phyloP scores from a whole-genome alignment of 2,888 invertebrate species.

The Imbricaverruca yamaguchii region DNA sequence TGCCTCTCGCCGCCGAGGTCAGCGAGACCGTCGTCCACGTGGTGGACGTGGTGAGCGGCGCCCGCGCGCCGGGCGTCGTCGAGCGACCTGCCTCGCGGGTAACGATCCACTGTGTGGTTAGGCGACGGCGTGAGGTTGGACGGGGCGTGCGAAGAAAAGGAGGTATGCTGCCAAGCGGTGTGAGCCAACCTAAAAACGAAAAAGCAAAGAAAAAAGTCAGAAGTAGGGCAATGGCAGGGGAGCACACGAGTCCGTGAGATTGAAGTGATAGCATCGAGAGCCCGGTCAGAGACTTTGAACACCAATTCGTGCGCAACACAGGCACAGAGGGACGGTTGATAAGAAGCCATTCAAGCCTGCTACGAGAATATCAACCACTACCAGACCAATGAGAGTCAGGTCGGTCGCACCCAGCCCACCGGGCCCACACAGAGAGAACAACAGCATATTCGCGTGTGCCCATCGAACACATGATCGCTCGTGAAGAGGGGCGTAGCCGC shows the following conservation, averaged over 20 bases:
- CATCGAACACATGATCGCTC: not conserved
- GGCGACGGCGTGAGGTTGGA: conserved; percentile 5
- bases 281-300: not conserved
- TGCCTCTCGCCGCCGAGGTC: not conserved
- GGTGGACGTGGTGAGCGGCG: not conserved
- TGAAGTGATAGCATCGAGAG: conserved; percentile 1
- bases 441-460: not conserved
- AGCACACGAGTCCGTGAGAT: not conserved
- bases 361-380: conserved; percentile 14
- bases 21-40: not conserved
- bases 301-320: conserved; percentile 11
- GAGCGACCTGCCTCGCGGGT: conserved; percentile 10
- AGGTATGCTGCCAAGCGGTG: conserved; percentile 24
- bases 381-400: conserved; percentile 18
- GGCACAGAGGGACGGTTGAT: conserved; percentile 4
- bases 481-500: not conserved
- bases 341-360: conserved; percentile 22
- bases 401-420: not conserved
- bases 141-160: conserved; percentile 22
- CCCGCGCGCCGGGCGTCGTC: not conserved
- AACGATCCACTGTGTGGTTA: conserved; percentile 12
- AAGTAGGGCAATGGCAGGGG: not conserved
- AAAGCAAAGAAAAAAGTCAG: conserved; percentile 21
- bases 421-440: not conserved
- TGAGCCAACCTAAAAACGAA: conserved; percentile 19